Conservation (phyloP, 2,797 vertebrate genomes). For the Florisuga fusca region DNA sequence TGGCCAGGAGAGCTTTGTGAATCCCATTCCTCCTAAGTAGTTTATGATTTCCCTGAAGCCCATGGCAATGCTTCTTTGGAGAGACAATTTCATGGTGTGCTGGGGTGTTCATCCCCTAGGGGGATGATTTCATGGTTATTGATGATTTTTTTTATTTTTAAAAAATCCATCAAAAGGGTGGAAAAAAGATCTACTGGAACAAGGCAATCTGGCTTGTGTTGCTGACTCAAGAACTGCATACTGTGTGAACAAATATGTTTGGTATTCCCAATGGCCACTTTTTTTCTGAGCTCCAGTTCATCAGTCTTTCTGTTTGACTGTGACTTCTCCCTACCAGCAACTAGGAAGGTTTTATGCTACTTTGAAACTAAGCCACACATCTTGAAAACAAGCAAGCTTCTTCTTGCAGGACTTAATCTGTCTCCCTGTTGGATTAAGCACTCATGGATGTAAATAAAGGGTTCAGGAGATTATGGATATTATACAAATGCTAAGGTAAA, state of each 20-base stretch:
- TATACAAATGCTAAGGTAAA: background rate
- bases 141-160: background rate
- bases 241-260: background rate
- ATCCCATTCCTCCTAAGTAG: constrained; percentile 59
- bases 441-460: background rate
- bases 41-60: constrained; percentile 70
- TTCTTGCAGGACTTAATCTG: background rate
- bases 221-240: constrained; percentile 22
- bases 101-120: background rate
- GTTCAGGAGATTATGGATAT: background rate
- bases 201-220: background rate
- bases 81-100: background rate
- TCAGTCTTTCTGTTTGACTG: background rate
- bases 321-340: constrained; percentile 7
- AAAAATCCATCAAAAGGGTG: background rate
- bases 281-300: background rate
- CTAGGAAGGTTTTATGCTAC: background rate
- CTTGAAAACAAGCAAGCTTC: background rate
- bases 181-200: constrained; percentile 22
- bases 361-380: background rate
- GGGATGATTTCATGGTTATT: constrained; percentile 18
- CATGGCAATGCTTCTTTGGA: background rate
- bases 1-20: background rate
- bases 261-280: background rate
- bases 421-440: background rate